Conservation (phyloP, 2,113 vertebrate species). For the Eurypyga helias region DNA sequence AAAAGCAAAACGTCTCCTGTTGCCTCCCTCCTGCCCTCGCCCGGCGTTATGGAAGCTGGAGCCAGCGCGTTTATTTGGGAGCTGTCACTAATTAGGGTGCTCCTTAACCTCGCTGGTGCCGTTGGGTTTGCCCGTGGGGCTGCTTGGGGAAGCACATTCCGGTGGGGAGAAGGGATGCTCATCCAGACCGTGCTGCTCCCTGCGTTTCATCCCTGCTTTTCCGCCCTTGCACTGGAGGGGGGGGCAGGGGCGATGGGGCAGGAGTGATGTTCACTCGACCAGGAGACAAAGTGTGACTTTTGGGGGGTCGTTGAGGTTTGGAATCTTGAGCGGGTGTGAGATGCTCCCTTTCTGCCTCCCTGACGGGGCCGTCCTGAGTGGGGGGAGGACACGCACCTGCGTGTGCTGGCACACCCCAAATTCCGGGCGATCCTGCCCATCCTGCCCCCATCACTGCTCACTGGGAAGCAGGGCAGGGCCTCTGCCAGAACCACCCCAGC, state of each 20-base stretch:
- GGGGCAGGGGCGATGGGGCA: fast-evolving
- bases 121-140: not conserved
- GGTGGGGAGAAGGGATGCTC: not conserved
- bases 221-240: not conserved
- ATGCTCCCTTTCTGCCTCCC: too few species aligned
- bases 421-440: too few species aligned
- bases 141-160: not conserved
- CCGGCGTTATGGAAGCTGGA: fast-evolving
- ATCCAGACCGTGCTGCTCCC: not conserved
- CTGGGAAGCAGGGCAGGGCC: too few species aligned
- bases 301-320: not conserved
- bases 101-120: not conserved
- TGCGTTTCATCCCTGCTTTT: not conserved
- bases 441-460: too few species aligned
- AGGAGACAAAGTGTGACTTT: not conserved
- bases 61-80: not conserved
- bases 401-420: too few species aligned
- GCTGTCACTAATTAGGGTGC: not conserved
- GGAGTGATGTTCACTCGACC: not conserved
- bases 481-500: too few species aligned
- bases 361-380: too few species aligned
- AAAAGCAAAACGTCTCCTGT: not conserved
- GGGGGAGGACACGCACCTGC: too few species aligned
- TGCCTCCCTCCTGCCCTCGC: not conserved
- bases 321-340: not conserved